Evolutionary conservation across 2,888 invertebrate species (phyloP), one percentile per base, ranked within the genome.

Genomic region (Halocaridina rubra): DNA sequence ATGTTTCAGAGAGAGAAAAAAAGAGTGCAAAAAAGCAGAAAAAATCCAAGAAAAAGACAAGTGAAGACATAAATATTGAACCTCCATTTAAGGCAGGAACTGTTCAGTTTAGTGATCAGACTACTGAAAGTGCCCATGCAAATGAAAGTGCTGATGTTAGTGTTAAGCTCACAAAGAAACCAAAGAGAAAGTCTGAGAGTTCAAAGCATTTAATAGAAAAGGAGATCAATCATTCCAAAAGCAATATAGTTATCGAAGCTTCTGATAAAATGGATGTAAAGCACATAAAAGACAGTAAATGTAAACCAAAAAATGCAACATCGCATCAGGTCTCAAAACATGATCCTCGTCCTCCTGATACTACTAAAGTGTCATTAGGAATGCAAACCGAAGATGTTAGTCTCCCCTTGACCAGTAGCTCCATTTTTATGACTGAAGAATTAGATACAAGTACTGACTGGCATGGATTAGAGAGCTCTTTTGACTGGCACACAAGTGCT

Each of bases 391-490:
- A 81, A 1, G 10, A 57, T 13, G 29, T 77, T 57, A 32, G 30
- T 4, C 59, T 72, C 5, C 39, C 61, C 22, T 39, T 82, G 10
- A 16, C 67, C 13, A 59, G 46, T 19, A 57, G 72, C 19, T 74
- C 69, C 19, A 69, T 74, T 10, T 84, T 84, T 33, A 46, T 79
- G 46, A 74, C 84, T 16, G 84, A 84, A n/a, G 77, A 82, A 13
- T 39, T 78, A n/a, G 82, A 82, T 46, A 82, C 82, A 13, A 82
- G 82, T 61, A 72, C 78, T 13, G 82, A 82, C 46, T 82, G 71
- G 69, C 82, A 76, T 13, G 81, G 71, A 57, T 76, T 77, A n/a
- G 82, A 77, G 16, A 77, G 77, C 29, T 77, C 77, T 13, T n/a
- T 77, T 13, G 82, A 82, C 53, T 71, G 57, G 77, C 81, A 69